Percentiles rank a stretch among this genome's conserved stretches.
phyloP scores from a whole-genome alignment of 2,113 vertebrate species.

The Donacobius atricapilla region DNA sequence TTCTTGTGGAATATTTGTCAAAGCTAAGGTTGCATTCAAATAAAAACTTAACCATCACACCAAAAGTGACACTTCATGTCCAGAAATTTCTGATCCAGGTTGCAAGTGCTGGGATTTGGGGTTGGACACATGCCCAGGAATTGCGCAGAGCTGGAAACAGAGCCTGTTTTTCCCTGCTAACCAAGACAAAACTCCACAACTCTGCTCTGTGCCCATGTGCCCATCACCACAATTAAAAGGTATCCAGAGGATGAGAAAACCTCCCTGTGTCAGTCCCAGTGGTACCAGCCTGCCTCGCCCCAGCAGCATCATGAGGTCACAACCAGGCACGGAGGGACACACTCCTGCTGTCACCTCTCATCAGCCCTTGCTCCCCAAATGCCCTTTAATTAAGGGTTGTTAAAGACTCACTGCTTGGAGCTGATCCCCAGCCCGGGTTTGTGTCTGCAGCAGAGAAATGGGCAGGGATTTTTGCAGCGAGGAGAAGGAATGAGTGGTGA shows the following conservation, averaged over 20 bases:
- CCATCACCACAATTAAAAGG: constrained; percentile 43
- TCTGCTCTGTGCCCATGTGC: background rate
- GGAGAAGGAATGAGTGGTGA: background rate
- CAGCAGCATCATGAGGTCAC: background rate
- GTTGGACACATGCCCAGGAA: rapidly evolving
- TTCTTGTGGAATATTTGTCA: background rate
- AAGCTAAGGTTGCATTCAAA: background rate
- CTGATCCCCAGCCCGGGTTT: background rate
- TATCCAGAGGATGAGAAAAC: constrained; percentile 46
- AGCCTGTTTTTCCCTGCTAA: background rate
- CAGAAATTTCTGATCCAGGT: background rate
- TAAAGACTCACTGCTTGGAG: constrained; percentile 47
- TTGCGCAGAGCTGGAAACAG: background rate
- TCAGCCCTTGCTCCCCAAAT: constrained; percentile 53
- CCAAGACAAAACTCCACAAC: background rate
- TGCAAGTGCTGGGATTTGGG: background rate
- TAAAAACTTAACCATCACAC: background rate
- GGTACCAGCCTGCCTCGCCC: background rate
- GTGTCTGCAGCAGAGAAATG: background rate
- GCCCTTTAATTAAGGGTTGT: constrained; percentile 65
- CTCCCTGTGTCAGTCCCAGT: constrained; percentile 8
- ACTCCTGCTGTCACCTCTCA: constrained; percentile 45
- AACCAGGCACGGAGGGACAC: constrained; percentile 53
- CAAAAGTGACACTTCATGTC: background rate
- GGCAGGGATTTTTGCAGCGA: background rate